Evolutionary conservation across 2,888 invertebrate species (phyloP).

Genomic region (Lasioglossum morio): DNA sequence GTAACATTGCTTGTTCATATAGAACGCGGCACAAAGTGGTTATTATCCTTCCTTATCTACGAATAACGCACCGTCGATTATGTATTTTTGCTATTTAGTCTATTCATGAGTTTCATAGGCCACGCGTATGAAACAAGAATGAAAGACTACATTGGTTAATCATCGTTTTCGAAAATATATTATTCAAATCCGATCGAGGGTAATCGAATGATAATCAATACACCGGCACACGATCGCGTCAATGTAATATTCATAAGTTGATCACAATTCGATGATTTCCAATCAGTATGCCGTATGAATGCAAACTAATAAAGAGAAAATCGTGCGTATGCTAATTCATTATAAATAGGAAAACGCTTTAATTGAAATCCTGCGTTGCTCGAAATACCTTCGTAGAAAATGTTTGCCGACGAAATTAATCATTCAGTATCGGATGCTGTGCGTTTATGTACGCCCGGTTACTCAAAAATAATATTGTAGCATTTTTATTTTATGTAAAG

Average conservation of each 20-base stretch:
- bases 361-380: neutral
- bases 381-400: neutral
- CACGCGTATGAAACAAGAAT: neutral
- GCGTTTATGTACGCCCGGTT: neutral
- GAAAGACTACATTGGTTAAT: neutral
- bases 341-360: neutral
- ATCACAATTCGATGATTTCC: neutral
- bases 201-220: neutral
- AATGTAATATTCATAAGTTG: conserved; percentile 14
- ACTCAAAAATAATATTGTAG: too few species aligned
- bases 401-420: neutral
- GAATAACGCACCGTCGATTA: neutral
- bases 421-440: neutral
- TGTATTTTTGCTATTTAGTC: neutral
- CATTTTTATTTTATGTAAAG: too few species aligned
- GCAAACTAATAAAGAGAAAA: neutral
- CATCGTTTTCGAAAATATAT: neutral
- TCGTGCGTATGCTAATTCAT: neutral
- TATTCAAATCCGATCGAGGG: conserved; percentile 1
- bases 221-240: too few species aligned
- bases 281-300: neutral
- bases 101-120: neutral
- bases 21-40: neutral
- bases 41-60: neutral
- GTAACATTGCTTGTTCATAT: neutral